Conservation (phyloP, 2,888 invertebrate genomes). For the Reticulitermes lucifugus region DNA sequence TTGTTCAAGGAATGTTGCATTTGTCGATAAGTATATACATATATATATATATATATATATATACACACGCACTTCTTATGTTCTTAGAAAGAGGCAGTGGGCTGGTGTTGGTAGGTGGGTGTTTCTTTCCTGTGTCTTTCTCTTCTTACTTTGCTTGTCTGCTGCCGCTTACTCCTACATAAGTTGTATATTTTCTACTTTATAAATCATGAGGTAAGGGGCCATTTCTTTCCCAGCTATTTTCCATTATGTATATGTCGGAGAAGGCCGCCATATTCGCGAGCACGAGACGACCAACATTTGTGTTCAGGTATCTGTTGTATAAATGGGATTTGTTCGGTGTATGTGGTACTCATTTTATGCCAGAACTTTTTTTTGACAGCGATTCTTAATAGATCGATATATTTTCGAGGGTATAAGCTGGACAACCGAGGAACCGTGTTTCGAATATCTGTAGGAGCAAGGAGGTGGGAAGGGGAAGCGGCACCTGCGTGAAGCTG, state of each 20-base stretch:
- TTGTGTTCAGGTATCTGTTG: not conserved
- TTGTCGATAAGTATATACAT: conserved; percentile 20
- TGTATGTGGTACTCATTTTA: too few species aligned
- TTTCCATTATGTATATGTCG: conserved; percentile 31
- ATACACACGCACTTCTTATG: conserved; percentile 6
- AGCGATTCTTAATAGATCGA: too few species aligned
- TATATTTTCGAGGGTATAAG: too few species aligned
- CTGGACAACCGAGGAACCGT: too few species aligned
- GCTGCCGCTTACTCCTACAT: not conserved
- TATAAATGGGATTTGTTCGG: too few species aligned
- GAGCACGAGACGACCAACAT: not conserved
- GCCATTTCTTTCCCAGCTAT: conserved; percentile 31
- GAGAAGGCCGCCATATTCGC: not conserved
- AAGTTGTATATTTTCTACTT: conserved; percentile 34
- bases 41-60: too few species aligned
- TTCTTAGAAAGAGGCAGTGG: not conserved
- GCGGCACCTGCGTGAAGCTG: too few species aligned
- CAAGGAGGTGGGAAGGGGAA: too few species aligned
- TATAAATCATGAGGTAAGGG: conserved; percentile 30
- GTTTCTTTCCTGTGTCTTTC: not conserved
- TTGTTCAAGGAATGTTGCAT: conserved; percentile 32
- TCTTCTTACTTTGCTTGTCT: not conserved
- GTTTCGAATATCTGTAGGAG: too few species aligned
- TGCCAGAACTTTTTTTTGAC: too few species aligned
- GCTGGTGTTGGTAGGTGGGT: not conserved